Conservation (phyloP, 2,797 vertebrate genomes). For the Propithecus perrieri region DNA sequence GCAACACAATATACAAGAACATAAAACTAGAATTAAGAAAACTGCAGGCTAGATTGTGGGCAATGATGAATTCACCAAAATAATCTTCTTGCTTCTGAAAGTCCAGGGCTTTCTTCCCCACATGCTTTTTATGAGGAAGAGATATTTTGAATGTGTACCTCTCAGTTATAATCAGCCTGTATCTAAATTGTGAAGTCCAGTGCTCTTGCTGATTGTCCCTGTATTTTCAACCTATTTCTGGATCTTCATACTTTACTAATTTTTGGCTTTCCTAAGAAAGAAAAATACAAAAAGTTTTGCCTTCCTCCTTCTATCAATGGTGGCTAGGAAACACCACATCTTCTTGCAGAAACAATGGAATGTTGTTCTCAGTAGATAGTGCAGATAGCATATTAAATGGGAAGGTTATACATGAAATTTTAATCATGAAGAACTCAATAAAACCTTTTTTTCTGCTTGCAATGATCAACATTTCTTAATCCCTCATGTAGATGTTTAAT, state of each 20-base stretch:
- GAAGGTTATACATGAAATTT: not conserved
- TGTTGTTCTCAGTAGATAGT: not conserved
- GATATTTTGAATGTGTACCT: not conserved
- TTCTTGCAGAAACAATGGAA: not conserved
- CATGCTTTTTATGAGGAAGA: not conserved
- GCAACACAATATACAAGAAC: not conserved
- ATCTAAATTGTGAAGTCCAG: not conserved
- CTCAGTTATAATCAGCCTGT: not conserved
- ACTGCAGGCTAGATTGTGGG: not conserved
- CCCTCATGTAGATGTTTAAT: constrained; percentile 11
- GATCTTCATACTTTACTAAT: not conserved
- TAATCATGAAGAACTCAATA: not conserved
- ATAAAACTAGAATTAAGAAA: not conserved
- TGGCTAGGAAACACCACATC: not conserved
- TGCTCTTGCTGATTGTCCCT: not conserved
- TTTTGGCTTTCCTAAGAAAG: not conserved
- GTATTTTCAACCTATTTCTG: not conserved
- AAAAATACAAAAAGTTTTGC: not conserved
- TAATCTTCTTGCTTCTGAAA: not conserved
- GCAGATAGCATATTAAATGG: not conserved
- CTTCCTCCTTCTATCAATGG: not conserved
- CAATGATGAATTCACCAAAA: not conserved
- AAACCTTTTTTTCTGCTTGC: constrained; percentile 51
- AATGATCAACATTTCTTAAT: constrained; percentile 38
- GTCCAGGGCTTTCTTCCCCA: not conserved